Conservation (phyloP, 1,140 invertebrate genomes). For the Gyrodactylus bullatarudis region DNA sequence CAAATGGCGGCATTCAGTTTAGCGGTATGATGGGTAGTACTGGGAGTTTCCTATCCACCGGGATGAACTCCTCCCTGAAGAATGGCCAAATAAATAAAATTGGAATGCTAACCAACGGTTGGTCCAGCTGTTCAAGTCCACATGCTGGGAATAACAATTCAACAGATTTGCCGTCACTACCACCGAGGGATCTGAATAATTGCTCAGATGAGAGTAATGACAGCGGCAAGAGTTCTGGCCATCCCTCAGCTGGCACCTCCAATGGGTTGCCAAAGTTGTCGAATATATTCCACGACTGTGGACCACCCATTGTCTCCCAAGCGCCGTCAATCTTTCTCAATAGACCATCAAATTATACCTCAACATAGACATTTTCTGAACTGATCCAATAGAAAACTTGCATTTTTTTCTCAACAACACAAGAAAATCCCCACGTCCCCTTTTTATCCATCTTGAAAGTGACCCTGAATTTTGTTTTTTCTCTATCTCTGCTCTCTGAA, state of each 20-base stretch:
- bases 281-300: not conserved
- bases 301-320: not conserved
- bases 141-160: too few species aligned
- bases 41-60: not conserved
- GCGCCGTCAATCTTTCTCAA: not conserved
- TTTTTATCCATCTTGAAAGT: too few species aligned
- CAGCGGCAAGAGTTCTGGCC: not conserved
- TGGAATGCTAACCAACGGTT: not conserved
- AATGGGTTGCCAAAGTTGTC: not conserved
- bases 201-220: not conserved
- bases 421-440: too few species aligned
- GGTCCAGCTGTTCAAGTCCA: not conserved
- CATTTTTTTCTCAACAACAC: not conserved
- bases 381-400: too few species aligned
- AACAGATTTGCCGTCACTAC: not conserved
- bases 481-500: too few species aligned
- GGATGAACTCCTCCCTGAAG: not conserved
- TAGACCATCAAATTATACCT: not conserved
- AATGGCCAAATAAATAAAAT: too few species aligned
- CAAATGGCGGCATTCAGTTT: not conserved
- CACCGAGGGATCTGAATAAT: too few species aligned
- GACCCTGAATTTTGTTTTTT: too few species aligned
- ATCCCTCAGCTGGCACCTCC: not conserved
- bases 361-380: not conserved
- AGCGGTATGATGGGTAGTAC: not conserved